These are phyloP conservation scores for Limosa lapponica DNA, from an alignment of 2,797 vertebrate genomes.

Conservation along the genomic window DNA sequence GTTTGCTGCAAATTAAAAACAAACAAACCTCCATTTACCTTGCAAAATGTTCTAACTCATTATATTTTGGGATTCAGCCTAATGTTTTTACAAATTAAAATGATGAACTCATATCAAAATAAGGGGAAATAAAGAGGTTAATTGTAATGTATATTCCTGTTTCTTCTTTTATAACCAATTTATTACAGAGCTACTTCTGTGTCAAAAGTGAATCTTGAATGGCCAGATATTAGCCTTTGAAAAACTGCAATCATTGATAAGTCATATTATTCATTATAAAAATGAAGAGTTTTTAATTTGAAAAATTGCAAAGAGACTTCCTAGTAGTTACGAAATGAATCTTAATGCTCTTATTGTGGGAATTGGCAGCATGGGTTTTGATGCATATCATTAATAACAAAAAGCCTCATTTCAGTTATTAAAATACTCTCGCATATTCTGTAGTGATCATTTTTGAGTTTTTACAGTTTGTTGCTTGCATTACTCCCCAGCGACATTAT, in stretches of 20 bases:
- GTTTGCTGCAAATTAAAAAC: neutral
- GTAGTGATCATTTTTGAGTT: neutral
- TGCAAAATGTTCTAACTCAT: neutral
- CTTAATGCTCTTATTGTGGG: conserved; percentile 29
- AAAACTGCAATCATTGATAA: conserved; percentile 8
- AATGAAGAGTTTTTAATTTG: conserved; percentile 36
- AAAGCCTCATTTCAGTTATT: conserved; percentile 20
- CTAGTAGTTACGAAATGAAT: conserved; percentile 29
- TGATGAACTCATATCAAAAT: neutral
- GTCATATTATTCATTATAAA: conserved; percentile 20
- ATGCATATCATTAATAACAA: conserved; percentile 47
- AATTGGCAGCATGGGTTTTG: conserved; percentile 11
- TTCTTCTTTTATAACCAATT: neutral
- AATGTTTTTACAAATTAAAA: conserved; percentile 16
- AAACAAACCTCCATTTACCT: neutral
- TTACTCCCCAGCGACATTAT: conserved; percentile 39
- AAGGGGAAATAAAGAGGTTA: conserved; percentile 23
- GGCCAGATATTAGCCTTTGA: conserved; percentile 4
- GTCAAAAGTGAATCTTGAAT: conserved; percentile 38
- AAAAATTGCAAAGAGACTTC: conserved; percentile 47
- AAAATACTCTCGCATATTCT: neutral
- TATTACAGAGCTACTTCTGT: neutral
- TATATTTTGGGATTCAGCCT: conserved; percentile 8
- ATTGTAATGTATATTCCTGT: neutral
- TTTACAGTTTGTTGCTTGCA: conserved; percentile 30